Evolutionary conservation across 1,140 invertebrate genomes (phyloP).

Genomic region (Mycetomoellerius zeteki): DNA sequence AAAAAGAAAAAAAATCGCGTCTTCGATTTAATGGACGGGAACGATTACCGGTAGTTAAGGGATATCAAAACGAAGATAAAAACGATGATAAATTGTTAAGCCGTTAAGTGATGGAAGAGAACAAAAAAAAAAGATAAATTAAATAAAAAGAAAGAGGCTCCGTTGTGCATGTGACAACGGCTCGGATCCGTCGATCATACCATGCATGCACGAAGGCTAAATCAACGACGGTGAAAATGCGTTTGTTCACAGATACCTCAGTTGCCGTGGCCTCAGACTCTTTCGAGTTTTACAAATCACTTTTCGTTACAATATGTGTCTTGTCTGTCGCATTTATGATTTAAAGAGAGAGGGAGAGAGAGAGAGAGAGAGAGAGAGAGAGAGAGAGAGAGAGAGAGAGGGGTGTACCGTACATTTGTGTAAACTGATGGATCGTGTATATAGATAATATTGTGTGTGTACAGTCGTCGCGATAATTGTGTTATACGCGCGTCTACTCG

Average conservation of each 20-base stretch:
- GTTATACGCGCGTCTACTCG: conserved; percentile 1
- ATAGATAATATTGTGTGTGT: conserved; percentile 54
- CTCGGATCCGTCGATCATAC: conserved; percentile 66
- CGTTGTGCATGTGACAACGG: conserved; percentile 66
- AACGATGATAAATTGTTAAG: conserved; percentile 63
- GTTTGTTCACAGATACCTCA: conserved; percentile 85
- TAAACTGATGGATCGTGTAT: conserved; percentile 41
- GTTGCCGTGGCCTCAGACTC: conserved; percentile 83
- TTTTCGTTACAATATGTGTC: conserved; percentile 43
- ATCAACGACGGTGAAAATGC: conserved; percentile 69
- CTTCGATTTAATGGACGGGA: conserved; percentile 86
- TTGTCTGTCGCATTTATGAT: conserved; percentile 49
- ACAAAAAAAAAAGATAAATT: conserved; percentile 70
- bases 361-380: not conserved
- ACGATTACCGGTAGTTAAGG: conserved; percentile 86
- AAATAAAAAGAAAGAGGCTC: conserved; percentile 61
- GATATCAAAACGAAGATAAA: conserved; percentile 79
- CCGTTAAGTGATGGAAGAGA: conserved; percentile 82
- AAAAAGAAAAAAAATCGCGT: conserved; percentile 78
- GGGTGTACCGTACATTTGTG: conserved; percentile 44
- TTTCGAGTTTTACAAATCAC: conserved; percentile 52
- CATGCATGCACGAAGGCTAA: conserved; percentile 58
- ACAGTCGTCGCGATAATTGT: conserved; percentile 42
- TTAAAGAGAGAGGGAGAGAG: conserved; percentile 9
- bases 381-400: not conserved